Conservation (phyloP, 2,797 vertebrate species). For the Carduelis carduelis region DNA sequence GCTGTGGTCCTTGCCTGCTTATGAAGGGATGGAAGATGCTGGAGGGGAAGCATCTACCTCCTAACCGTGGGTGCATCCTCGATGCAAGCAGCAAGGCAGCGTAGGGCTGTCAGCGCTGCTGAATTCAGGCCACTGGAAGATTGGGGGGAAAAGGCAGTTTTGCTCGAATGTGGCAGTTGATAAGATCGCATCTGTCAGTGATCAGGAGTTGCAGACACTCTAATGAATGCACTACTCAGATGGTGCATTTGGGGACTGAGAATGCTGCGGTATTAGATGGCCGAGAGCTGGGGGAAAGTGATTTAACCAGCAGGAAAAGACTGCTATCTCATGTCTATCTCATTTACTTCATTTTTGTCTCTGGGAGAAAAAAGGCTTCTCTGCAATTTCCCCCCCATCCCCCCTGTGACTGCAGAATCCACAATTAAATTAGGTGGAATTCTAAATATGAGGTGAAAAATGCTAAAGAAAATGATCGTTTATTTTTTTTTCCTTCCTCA, state of each 20-base stretch:
- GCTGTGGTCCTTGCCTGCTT: conserved; percentile 40
- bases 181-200: conserved; percentile 45
- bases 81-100: not conserved
- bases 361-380: not conserved
- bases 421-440: not conserved
- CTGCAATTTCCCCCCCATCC: not conserved
- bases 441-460: not conserved
- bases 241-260: not conserved
- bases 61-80: conserved; percentile 40
- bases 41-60: conserved; percentile 2
- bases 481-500: not conserved
- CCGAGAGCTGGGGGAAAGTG: not conserved
- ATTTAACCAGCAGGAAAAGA: not conserved
- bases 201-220: not conserved
- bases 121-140: conserved; percentile 43
- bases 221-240: not conserved
- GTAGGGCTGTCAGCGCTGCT: conserved; percentile 29
- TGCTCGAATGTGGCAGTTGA: conserved; percentile 40
- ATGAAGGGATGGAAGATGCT: not conserved
- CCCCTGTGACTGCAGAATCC: not conserved
- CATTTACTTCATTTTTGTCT: conserved; percentile 19
- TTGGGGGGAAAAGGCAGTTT: not conserved
- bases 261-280: conserved; percentile 33
- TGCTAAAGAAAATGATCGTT: not conserved
- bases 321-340: not conserved